Evolutionary conservation across 2,888 invertebrate genomes (phyloP).

Genomic region (Neuroscelio doddi): DNA sequence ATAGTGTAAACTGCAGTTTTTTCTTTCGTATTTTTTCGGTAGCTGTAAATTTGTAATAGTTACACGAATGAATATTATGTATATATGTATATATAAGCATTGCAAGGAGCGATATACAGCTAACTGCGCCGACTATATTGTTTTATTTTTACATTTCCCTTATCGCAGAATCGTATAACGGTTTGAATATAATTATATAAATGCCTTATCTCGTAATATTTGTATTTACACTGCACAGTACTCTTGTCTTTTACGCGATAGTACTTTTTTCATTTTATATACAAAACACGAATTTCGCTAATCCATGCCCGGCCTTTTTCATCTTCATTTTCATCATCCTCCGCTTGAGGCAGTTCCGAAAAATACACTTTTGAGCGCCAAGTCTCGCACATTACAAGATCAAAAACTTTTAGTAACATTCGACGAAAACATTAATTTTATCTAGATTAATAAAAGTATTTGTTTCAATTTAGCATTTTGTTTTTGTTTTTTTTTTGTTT

Average conservation of each 20-base stretch:
- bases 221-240: conserved; percentile 50
- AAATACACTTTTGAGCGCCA: not conserved
- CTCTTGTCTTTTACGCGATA: conserved; percentile 16
- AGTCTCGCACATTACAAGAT: too few relatives aligned
- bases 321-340: conserved; percentile 11
- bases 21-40: conserved; percentile 17
- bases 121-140: conserved; percentile 44
- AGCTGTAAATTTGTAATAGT: conserved; percentile 39
- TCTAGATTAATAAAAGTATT: too few relatives aligned
- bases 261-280: conserved; percentile 28
- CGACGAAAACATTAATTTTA: too few relatives aligned
- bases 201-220: conserved; percentile 48
- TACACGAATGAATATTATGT: conserved; percentile 40
- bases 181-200: conserved; percentile 49
- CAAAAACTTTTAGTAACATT: too few relatives aligned
- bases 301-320: conserved; percentile 14
- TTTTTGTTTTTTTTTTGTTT: too few relatives aligned
- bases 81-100: conserved; percentile 51
- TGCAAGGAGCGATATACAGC: conserved; percentile 61
- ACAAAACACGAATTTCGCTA: conserved; percentile 31
- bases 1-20: conserved; percentile 21
- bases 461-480: too few relatives aligned
- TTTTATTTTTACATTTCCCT: conserved; percentile 55
- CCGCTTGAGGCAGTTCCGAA: too few relatives aligned
- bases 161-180: conserved; percentile 52